These are phyloP conservation scores for Tachyglossus aculeatus DNA, from an alignment of 2,797 vertebrate species.

Conservation along the genomic window DNA sequence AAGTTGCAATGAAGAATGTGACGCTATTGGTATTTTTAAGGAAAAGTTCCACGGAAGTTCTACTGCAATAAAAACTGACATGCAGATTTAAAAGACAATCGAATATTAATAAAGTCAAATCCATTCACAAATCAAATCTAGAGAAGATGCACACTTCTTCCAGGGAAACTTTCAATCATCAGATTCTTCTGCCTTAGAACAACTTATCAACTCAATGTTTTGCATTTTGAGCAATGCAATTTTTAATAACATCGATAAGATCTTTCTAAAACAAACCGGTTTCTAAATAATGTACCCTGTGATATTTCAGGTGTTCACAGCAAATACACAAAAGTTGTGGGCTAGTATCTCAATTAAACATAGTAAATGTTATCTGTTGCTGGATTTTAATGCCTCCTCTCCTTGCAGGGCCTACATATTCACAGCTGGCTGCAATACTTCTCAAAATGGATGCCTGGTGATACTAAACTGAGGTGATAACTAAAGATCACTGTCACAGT, in stretches of 20 bases:
- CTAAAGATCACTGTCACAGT: not conserved
- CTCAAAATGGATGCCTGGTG: not conserved
- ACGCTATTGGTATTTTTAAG: constrained; percentile 32
- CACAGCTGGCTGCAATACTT: not conserved
- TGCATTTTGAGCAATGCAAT: not conserved
- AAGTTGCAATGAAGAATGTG: constrained; percentile 26
- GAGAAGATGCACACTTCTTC: not conserved
- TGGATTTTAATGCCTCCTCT: not conserved
- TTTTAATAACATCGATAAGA: not conserved
- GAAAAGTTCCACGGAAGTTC: constrained; percentile 19
- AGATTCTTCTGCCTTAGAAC: not conserved
- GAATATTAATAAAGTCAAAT: constrained; percentile 9
- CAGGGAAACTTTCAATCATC: constrained; percentile 5
- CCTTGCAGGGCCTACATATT: not conserved
- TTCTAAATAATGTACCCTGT: constrained; percentile 6
- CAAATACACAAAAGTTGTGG: not conserved
- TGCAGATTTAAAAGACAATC: constrained; percentile 22
- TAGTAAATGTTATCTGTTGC: not conserved
- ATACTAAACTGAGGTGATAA: not conserved
- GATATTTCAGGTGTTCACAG: not conserved
- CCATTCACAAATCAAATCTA: not conserved
- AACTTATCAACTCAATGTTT: not conserved
- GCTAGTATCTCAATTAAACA: constrained; percentile 19
- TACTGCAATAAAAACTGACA: constrained; percentile 19
- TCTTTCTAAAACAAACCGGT: constrained; percentile 26